Evolutionary conservation across 1,140 invertebrate species (phyloP).

Genomic region (Drosophila melanica): DNA sequence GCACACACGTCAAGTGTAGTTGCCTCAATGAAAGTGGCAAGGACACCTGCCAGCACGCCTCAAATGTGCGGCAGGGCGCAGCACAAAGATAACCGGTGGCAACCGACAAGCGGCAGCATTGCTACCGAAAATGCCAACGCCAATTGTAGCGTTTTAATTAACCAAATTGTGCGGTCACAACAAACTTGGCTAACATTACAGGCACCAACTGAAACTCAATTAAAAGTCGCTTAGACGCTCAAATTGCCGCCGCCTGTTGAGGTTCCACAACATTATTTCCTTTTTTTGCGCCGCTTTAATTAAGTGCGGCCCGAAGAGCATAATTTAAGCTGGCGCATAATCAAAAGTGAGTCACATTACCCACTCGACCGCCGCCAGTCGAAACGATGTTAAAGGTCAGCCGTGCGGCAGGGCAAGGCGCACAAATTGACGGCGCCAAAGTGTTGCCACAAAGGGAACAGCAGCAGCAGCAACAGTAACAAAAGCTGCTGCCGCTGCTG

Average conservation of each 20-base stretch:
- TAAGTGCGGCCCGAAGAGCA: conserved; percentile 47
- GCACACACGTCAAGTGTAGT: conserved; percentile 54
- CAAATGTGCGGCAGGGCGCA: conserved; percentile 1
- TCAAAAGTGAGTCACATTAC: conserved; percentile 51
- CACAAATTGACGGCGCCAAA: conserved; percentile 21
- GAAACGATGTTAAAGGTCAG: conserved; percentile 46
- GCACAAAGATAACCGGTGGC: conserved; percentile 50
- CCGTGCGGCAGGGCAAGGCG: conserved; percentile 17
- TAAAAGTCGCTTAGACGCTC: conserved; percentile 74
- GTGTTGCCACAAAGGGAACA: conserved; percentile 24
- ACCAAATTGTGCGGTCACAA: conserved; percentile 67
- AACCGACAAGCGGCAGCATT: conserved; percentile 21
- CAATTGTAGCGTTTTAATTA: conserved; percentile 80
- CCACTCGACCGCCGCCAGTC: conserved; percentile 16
- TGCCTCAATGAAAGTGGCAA: conserved; percentile 23
- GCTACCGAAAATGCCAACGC: conserved; percentile 61
- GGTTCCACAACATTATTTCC: not conserved
- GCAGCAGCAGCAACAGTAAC: conserved; percentile 6
- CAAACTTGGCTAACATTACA: conserved; percentile 54
- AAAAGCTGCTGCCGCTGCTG: not conserved
- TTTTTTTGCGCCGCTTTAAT: conserved; percentile 59
- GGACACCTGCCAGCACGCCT: conserved; percentile 3
- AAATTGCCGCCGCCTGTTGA: conserved; percentile 46
- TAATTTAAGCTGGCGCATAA: conserved; percentile 54
- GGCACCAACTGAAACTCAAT: conserved; percentile 71